phyloP scores from a whole-genome alignment of 2,888 invertebrate genomes.

The Alloplasta piceator region DNA sequence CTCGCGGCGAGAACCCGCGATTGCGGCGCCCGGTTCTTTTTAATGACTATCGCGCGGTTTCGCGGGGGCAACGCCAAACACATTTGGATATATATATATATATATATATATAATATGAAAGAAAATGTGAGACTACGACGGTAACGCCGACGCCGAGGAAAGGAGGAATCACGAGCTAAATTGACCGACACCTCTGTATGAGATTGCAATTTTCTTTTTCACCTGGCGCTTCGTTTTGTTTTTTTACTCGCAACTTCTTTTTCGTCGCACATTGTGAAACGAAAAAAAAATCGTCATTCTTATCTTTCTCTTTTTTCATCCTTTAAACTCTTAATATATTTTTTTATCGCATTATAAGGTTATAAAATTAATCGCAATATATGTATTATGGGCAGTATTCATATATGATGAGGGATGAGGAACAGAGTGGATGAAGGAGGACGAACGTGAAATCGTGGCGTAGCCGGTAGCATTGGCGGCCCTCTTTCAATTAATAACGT shows the following conservation, averaged over 20 bases:
- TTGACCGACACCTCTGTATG: slow-evolving; percentile 33
- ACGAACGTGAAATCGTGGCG: slow-evolving; percentile 68
- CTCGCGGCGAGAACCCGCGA: slow-evolving; percentile 18
- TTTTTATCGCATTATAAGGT: neutral
- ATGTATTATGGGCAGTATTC: neutral
- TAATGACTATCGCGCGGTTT: slow-evolving; percentile 49
- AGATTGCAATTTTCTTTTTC: slow-evolving; percentile 26
- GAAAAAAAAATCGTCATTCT: neutral
- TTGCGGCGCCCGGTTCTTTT: slow-evolving; percentile 64
- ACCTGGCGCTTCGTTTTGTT: slow-evolving; percentile 25
- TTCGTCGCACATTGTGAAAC: no score
- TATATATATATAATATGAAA: neutral
- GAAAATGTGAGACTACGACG: slow-evolving; percentile 16
- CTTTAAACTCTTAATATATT: neutral
- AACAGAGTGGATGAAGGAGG: neutral
- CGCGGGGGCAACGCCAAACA: neutral
- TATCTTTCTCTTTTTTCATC: neutral
- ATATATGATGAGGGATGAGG: neutral
- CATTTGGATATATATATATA: neutral
- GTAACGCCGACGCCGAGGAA: slow-evolving; percentile 7
- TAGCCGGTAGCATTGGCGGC: slow-evolving; percentile 80
- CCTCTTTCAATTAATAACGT: slow-evolving; percentile 82
- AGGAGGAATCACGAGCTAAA: slow-evolving; percentile 1
- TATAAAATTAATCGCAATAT: neutral
- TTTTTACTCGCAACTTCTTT: neutral